Percentiles rank a stretch among this genome's conserved stretches.
These are phyloP conservation scores for Griposia aprilina DNA, from an alignment of 2,888 invertebrate species.

Conservation along the genomic window DNA sequence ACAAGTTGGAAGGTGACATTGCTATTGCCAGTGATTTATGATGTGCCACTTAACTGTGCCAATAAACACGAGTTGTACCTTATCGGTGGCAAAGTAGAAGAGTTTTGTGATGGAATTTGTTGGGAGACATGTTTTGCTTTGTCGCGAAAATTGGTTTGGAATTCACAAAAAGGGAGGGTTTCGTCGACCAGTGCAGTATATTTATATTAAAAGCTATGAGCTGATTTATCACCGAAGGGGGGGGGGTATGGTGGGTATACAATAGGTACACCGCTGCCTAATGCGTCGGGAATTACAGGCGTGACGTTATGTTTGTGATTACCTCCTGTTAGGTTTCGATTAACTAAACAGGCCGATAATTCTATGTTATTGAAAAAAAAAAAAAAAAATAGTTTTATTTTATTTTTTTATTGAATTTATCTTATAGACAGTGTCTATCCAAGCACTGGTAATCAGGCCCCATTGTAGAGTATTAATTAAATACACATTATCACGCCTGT, in stretches of 20 bases:
- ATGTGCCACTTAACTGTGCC: slow-evolving; percentile 58
- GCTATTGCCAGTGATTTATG: slow-evolving; percentile 62
- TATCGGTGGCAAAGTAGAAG: slow-evolving; percentile 30
- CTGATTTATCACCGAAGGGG: background rate
- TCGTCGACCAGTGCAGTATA: background rate
- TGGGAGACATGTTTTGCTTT: slow-evolving; percentile 26
- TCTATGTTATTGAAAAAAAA: background rate
- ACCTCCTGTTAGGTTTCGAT: background rate
- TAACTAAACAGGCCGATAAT: background rate
- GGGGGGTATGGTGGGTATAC: too few relatives aligned
- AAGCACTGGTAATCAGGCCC: background rate
- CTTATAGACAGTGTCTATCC: background rate
- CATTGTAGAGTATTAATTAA: background rate
- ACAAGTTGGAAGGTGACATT: slow-evolving; percentile 52
- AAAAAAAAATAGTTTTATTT: too few relatives aligned
- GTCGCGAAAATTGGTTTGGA: background rate
- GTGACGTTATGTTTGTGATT: too few relatives aligned
- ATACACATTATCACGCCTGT: background rate
- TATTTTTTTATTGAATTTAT: background rate
- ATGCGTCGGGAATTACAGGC: too few relatives aligned
- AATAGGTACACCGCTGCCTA: too few relatives aligned
- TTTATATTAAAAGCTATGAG: background rate
- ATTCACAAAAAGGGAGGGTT: background rate
- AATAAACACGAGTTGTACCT: slow-evolving; percentile 63
- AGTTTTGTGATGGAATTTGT: slow-evolving; percentile 39